A percentile compares a stretch with the other conserved stretches of the same genome.
phyloP scores from a whole-genome alignment of 1,140 invertebrate species.

The Lepidurus apus region DNA sequence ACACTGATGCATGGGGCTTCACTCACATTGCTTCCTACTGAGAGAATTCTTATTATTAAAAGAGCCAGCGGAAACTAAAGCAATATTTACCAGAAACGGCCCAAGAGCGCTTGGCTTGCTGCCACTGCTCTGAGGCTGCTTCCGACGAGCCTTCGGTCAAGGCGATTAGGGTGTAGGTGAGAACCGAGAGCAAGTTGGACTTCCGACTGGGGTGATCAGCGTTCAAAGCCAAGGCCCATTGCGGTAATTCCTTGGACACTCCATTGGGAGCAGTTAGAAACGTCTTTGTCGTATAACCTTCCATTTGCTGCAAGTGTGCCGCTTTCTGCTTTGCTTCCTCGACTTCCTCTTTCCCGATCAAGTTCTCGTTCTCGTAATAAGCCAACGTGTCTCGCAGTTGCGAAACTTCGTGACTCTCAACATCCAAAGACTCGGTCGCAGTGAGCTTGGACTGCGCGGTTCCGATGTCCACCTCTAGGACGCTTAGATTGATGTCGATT shows the following conservation, averaged over 20 bases:
- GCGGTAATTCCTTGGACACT: not conserved
- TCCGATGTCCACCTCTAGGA: not conserved
- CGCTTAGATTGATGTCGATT: not conserved
- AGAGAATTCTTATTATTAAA: not conserved
- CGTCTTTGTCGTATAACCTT: not conserved
- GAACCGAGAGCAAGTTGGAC: not conserved
- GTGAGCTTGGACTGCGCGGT: not conserved
- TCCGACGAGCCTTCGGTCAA: not conserved
- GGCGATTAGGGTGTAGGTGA: not conserved
- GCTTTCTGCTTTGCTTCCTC: not conserved
- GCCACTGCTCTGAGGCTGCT: not conserved
- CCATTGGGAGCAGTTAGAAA: not conserved
- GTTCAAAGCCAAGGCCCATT: not conserved
- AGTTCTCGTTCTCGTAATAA: not conserved
- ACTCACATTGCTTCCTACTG: too few relatives aligned
- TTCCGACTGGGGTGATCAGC: not conserved
- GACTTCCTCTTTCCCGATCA: not conserved
- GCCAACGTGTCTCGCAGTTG: not conserved
- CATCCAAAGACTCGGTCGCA: not conserved
- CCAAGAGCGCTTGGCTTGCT: not conserved
- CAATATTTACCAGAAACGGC: too few relatives aligned
- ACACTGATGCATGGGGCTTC: not conserved
- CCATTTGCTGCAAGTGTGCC: not conserved
- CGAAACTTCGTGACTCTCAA: not conserved
- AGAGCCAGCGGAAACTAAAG: too few relatives aligned